Conservation (phyloP, 2,888 invertebrate genomes). For the Harpagoxenus sublaevis region DNA sequence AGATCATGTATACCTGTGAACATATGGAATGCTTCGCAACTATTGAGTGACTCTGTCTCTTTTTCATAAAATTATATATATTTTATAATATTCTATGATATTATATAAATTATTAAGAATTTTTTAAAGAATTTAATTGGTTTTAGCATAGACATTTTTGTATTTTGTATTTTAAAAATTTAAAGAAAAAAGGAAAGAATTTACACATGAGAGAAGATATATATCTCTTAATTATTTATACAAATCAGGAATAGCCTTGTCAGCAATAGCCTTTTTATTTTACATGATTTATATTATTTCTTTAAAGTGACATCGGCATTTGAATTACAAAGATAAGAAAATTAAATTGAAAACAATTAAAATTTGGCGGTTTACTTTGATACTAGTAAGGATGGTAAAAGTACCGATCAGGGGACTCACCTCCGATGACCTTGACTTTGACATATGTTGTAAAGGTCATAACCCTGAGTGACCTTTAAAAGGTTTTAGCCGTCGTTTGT, state of each 20-base stretch:
- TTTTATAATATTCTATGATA: not conserved
- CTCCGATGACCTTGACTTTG: no score
- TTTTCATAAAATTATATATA: not conserved
- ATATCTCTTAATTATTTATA: not conserved
- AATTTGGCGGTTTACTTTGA: slow-evolving; percentile 9
- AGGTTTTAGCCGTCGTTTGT: no score
- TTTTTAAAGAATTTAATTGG: not conserved
- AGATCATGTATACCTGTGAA: not conserved
- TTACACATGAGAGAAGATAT: not conserved
- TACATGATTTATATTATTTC: not conserved
- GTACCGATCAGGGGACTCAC: no score
- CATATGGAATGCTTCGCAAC: not conserved
- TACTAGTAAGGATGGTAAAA: not conserved
- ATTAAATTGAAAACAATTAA: not conserved
- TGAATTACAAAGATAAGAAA: not conserved
- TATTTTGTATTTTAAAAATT: not conserved
- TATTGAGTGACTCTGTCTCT: not conserved
- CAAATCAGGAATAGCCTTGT: no score
- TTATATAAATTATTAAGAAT: not conserved
- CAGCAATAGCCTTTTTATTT: not conserved
- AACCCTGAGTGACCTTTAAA: no score
- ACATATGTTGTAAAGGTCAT: no score
- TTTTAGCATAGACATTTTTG: not conserved
- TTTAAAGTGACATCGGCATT: not conserved
- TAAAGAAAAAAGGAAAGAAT: not conserved